These are phyloP conservation scores for Pseudorhiza aurosa DNA, from an alignment of 30 jellyfish, hydroid and myxozoan genomes.

Conservation along the genomic window DNA sequence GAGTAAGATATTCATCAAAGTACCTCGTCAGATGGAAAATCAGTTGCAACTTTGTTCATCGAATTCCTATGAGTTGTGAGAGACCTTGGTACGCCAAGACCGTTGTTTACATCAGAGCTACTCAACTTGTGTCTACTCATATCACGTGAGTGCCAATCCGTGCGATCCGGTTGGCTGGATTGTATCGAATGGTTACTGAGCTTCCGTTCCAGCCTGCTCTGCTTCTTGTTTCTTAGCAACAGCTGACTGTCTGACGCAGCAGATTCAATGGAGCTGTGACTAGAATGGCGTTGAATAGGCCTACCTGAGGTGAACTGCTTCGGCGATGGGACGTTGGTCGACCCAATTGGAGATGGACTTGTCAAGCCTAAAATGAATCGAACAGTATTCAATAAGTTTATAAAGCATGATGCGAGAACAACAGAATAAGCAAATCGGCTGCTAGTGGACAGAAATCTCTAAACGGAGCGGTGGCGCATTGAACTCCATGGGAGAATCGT, in stretches of 20 bases:
- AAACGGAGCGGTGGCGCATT: no score
- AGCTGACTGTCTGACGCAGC: slow-evolving; percentile 44
- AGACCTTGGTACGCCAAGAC: not conserved
- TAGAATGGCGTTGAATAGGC: slow-evolving; percentile 36
- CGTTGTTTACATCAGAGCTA: not conserved
- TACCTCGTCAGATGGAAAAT: no score
- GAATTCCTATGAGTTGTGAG: no score
- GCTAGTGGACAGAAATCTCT: no score
- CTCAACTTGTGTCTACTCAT: slow-evolving; percentile 6
- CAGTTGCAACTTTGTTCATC: no score
- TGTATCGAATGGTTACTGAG: slow-evolving; percentile 10
- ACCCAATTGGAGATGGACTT: not conserved
- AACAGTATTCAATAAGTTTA: not conserved
- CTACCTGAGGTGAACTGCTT: slow-evolving; percentile 7
- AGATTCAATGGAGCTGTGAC: slow-evolving; percentile 58
- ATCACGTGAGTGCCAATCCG: slow-evolving; percentile 26
- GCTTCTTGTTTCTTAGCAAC: slow-evolving; percentile 38
- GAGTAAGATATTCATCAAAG: no score
- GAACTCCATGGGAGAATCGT: no score
- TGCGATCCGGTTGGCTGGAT: slow-evolving; percentile 38
- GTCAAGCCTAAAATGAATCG: not conserved
- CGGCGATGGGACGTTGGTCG: slow-evolving; percentile 1
- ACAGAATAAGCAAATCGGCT: no score
- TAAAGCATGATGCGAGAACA: no score
- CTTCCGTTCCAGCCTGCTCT: slow-evolving; percentile 34